A percentile compares a stretch with the other conserved stretches of the same genome.
phyloP scores from a whole-genome alignment of 2,113 vertebrate genomes.

The Sylvietta virens region DNA sequence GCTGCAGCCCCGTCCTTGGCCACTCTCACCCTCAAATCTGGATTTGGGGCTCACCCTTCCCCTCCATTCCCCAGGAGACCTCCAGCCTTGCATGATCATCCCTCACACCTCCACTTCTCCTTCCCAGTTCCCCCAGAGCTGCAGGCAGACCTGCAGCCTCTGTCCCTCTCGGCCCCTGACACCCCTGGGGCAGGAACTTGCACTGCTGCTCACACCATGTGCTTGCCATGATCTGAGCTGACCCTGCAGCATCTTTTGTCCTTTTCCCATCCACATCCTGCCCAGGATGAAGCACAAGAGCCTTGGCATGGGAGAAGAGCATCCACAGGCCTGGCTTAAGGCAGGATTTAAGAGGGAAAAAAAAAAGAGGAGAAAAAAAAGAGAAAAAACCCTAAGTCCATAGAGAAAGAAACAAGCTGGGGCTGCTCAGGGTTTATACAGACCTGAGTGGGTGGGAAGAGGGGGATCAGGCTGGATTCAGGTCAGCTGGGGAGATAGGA shows the following conservation, averaged over 20 bases:
- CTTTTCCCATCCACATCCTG: neutral
- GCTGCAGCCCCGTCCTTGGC: neutral
- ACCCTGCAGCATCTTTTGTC: neutral
- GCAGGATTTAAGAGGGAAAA: neutral
- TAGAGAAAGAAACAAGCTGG: neutral
- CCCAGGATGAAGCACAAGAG: neutral
- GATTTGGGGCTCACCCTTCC: accelerated
- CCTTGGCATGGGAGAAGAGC: neutral
- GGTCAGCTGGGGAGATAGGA: neutral
- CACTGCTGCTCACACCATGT: neutral
- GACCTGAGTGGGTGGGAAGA: accelerated
- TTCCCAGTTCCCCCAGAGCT: neutral
- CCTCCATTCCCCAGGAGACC: neutral
- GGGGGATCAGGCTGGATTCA: neutral
- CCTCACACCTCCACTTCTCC: neutral
- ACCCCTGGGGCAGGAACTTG: neutral
- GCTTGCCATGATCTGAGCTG: accelerated
- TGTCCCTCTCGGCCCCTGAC: neutral
- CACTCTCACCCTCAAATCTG: neutral
- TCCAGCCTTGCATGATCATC: neutral
- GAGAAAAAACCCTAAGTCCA: accelerated
- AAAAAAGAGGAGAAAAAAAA: neutral
- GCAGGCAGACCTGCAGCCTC: neutral
- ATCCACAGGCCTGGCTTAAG: too few relatives aligned
- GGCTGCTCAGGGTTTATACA: neutral